A percentile compares a stretch with the other conserved stretches of the same genome.
These are phyloP conservation scores for Elysia chlorotica DNA, from an alignment of 1,140 invertebrate species.

Conservation along the genomic window DNA sequence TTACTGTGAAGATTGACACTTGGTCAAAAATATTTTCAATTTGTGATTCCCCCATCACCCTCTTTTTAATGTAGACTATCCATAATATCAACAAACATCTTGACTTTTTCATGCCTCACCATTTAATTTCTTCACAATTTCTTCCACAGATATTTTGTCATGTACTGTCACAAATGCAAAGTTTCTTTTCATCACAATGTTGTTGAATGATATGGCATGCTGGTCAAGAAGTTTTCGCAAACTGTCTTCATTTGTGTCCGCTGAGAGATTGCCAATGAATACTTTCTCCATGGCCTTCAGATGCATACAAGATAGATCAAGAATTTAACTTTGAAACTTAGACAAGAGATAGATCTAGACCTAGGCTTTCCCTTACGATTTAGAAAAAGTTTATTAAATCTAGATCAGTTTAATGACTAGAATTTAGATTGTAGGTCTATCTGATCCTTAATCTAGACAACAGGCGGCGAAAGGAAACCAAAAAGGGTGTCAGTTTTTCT, in stretches of 20 bases:
- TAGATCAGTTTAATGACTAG: too few species aligned
- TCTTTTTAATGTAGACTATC: neutral
- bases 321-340: neutral
- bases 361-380: neutral
- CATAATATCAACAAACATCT: neutral
- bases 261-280: slow-evolving; percentile 16
- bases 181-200: slow-evolving; percentile 18
- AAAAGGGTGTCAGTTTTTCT: too few species aligned
- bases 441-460: too few species aligned
- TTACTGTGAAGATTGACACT: neutral
- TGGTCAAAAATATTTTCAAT: neutral
- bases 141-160: slow-evolving; percentile 14
- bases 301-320: neutral
- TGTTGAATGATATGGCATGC: slow-evolving; percentile 15
- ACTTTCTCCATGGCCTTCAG: slow-evolving; percentile 16
- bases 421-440: too few species aligned
- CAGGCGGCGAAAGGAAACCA: too few species aligned
- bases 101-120: neutral
- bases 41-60: neutral
- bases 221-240: slow-evolving; percentile 17
- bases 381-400: slow-evolving; percentile 1
- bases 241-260: slow-evolving; percentile 14
- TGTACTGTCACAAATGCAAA: slow-evolving; percentile 14
- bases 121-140: slow-evolving; percentile 17
- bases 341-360: neutral